Conservation (phyloP, 2,797 vertebrate species). For the Petrocephalus sullivani region DNA sequence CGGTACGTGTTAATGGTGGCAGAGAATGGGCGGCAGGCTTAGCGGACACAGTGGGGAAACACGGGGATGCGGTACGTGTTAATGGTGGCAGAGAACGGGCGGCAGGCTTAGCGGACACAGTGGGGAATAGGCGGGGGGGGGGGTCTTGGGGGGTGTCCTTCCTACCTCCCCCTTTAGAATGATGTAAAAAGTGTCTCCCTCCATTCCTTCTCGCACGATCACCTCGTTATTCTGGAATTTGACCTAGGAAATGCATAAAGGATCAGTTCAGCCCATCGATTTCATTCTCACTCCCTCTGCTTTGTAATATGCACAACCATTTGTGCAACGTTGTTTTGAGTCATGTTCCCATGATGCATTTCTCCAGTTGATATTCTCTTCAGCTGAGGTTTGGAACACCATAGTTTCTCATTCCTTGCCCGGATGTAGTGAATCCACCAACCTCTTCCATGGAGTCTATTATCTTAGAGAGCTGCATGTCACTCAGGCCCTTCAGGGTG, state of each 20-base stretch:
- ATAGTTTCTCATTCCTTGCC: background rate
- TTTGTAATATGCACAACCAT: background rate
- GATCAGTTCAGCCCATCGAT: background rate
- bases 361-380: background rate
- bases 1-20: background rate
- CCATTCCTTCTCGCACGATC: constrained; percentile 69
- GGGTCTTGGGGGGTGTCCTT: too few species aligned
- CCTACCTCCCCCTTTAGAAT: constrained; percentile 74
- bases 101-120: background rate
- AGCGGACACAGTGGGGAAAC: background rate
- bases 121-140: background rate
- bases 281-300: background rate
- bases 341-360: background rate
- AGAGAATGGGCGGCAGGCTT: background rate
- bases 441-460: constrained; percentile 80
- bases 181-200: constrained; percentile 72
- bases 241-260: constrained; percentile 48
- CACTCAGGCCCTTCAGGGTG: constrained; percentile 66
- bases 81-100: background rate
- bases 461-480: constrained; percentile 67
- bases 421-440: constrained; percentile 19
- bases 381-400: background rate
- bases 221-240: constrained; percentile 65
- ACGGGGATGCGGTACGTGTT: background rate
- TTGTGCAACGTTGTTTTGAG: background rate